phyloP scores from a whole-genome alignment of 2,888 invertebrate species.

The Caenorhabditis auriculariae region DNA sequence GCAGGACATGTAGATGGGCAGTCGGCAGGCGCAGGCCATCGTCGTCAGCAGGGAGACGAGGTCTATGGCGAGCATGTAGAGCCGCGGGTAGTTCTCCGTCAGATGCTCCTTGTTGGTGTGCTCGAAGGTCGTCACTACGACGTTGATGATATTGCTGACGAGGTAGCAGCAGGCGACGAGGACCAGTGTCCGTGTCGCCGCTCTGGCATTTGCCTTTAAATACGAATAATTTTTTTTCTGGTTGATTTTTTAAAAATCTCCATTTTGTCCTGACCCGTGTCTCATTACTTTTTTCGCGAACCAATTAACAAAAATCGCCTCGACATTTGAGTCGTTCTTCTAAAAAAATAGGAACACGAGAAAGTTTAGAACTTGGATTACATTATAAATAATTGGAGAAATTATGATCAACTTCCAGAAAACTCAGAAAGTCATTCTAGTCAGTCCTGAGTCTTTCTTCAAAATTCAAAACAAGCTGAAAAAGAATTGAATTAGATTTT shows the following conservation, averaged over 20 bases:
- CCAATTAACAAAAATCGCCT: too few species aligned
- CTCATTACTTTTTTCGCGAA: too few species aligned
- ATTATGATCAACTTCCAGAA: too few species aligned
- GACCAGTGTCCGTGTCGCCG: constrained; percentile 59
- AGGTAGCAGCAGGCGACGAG: constrained; percentile 58
- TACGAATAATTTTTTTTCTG: background rate
- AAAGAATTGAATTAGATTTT: too few species aligned
- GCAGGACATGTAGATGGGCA: constrained; percentile 56
- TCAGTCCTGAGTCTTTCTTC: too few species aligned
- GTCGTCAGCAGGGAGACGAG: constrained; percentile 55
- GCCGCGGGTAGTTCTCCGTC: constrained; percentile 3
- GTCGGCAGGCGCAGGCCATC: constrained; percentile 57
- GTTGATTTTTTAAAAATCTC: background rate
- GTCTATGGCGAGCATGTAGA: constrained; percentile 57
- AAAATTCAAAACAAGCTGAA: too few species aligned
- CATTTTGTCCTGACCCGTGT: background rate
- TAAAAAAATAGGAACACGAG: too few species aligned
- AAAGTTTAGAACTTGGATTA: too few species aligned
- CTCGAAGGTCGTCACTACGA: constrained; percentile 55
- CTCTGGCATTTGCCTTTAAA: constrained; percentile 46
- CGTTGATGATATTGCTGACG: constrained; percentile 57
- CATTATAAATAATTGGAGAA: too few species aligned
- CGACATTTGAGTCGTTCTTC: too few species aligned
- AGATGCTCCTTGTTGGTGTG: constrained; percentile 47
- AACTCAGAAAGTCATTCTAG: too few species aligned